Evolutionary conservation across 2,888 invertebrate species (phyloP).

Genomic region (Xiphydria camelus): DNA sequence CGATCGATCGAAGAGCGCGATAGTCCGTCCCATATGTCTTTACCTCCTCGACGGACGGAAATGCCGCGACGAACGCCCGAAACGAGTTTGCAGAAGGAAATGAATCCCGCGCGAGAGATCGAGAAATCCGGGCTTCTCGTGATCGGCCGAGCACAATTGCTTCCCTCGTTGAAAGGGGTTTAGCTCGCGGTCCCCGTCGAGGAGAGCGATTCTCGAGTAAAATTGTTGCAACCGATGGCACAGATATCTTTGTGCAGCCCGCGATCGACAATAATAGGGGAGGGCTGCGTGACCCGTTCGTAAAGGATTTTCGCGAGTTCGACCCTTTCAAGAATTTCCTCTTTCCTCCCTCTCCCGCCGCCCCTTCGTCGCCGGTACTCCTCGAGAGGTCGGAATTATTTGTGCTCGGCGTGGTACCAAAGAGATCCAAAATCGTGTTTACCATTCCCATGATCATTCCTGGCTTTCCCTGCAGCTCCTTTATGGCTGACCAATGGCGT

Average conservation of each 20-base stretch:
- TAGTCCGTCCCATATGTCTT: no score
- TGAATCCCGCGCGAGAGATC: no score
- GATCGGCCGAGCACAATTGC: no score
- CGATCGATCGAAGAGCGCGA: no score
- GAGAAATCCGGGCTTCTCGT: no score
- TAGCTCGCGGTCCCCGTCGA: no score
- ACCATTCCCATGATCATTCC: slow-evolving; percentile 52
- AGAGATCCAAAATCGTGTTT: slow-evolving; percentile 47
- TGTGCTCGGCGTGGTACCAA: slow-evolving; percentile 36
- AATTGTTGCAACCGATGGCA: slow-evolving; percentile 27
- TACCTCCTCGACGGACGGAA: no score
- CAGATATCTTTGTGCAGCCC: slow-evolving; percentile 17
- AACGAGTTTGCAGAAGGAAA: no score
- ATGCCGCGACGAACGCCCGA: no score
- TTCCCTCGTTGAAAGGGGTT: slow-evolving; percentile 15
- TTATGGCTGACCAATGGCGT: slow-evolving; percentile 49
- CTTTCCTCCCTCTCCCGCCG: slow-evolving; percentile 8
- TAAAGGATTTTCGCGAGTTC: slow-evolving; percentile 41
- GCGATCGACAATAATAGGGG: slow-evolving; percentile 9
- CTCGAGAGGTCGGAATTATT: slow-evolving; percentile 39
- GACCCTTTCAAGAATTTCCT: slow-evolving; percentile 12
- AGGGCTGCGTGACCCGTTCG: slow-evolving; percentile 11
- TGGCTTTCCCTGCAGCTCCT: slow-evolving; percentile 28
- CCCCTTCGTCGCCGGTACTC: no score
- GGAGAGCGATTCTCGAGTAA: no score